These are phyloP conservation scores for Saccostrea echinata DNA, from an alignment of 1,140 invertebrate genomes.

Conservation along the genomic window DNA sequence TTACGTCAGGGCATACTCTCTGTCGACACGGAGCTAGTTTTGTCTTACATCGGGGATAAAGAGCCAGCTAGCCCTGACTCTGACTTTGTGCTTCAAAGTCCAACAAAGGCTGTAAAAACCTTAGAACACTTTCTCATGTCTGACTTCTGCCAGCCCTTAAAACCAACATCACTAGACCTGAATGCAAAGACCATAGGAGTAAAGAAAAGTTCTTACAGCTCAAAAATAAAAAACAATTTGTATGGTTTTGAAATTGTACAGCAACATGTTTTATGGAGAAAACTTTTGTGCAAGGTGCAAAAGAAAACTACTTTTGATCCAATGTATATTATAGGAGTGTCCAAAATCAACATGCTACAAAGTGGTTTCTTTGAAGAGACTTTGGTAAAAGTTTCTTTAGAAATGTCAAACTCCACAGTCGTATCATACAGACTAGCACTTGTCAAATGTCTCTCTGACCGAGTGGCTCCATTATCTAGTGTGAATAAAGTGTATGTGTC, in stretches of 20 bases:
- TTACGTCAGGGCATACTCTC: conserved; percentile 68
- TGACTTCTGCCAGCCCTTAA: conserved; percentile 65
- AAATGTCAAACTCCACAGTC: conserved; percentile 43
- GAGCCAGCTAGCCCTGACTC: conserved; percentile 46
- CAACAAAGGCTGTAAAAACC: conserved; percentile 36
- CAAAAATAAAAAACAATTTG: conserved; percentile 27
- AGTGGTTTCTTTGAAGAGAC: conserved; percentile 70
- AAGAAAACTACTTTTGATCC: conserved; percentile 61
- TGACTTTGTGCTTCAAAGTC: conserved; percentile 36
- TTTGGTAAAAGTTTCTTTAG: conserved; percentile 66
- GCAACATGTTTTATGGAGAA: conserved; percentile 56
- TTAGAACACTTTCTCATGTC: conserved; percentile 57
- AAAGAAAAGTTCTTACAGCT: conserved; percentile 28
- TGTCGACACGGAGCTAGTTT: conserved; percentile 69
- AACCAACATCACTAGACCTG: conserved; percentile 48
- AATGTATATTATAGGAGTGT: conserved; percentile 68
- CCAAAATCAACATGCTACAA: conserved; percentile 66
- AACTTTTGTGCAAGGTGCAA: conserved; percentile 56
- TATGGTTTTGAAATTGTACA: conserved; percentile 56
- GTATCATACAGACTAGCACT: conserved; percentile 62
- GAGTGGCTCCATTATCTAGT: conserved; percentile 46
- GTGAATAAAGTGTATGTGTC: conserved; percentile 68
- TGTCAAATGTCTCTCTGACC: conserved; percentile 67
- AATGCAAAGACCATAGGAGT: conserved; percentile 55
- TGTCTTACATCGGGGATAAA: conserved; percentile 59